phyloP scores from a whole-genome alignment of 1,140 invertebrate species.

The Orius laevigatus region DNA sequence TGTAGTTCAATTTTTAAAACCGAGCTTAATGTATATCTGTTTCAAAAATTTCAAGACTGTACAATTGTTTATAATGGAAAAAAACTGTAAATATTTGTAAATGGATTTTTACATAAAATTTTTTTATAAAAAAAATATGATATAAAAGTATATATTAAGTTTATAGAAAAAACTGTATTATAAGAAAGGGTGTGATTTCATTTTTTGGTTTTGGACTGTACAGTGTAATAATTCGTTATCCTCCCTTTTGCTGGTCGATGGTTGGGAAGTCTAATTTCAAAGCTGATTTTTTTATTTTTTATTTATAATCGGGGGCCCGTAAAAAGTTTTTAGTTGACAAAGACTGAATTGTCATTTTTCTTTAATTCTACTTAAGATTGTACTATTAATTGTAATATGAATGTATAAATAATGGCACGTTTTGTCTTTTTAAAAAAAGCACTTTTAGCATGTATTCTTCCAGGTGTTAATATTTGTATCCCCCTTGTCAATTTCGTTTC shows the following conservation, averaged over 20 bases:
- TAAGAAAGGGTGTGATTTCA: conserved; percentile 7
- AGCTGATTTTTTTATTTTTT: too few species aligned
- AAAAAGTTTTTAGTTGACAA: conserved; percentile 8
- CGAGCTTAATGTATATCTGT: conserved; percentile 17
- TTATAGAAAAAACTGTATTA: conserved; percentile 12
- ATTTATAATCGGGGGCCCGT: background rate
- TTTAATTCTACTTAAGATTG: conserved; percentile 3
- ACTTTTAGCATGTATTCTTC: too few species aligned
- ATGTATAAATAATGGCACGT: too few species aligned
- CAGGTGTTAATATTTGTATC: too few species aligned
- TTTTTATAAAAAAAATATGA: conserved; percentile 13
- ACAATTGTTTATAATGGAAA: conserved; percentile 15
- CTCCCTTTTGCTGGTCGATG: conserved; percentile 1
- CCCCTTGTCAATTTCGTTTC: background rate
- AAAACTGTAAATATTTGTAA: conserved; percentile 16
- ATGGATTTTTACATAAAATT: conserved; percentile 18
- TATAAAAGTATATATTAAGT: conserved; percentile 9
- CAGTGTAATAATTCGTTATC: conserved; percentile 13
- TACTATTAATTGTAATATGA: too few species aligned
- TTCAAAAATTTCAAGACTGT: conserved; percentile 15
- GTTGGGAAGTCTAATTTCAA: background rate
- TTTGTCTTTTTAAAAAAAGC: too few species aligned
- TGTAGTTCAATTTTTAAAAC: conserved; percentile 12
- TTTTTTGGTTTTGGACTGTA: conserved; percentile 10
- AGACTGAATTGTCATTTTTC: conserved; percentile 7